Percentiles rank a stretch among this genome's conserved stretches.
Conservation (phyloP, 2,888 invertebrate species). For the Scaptomyza polygonia region DNA sequence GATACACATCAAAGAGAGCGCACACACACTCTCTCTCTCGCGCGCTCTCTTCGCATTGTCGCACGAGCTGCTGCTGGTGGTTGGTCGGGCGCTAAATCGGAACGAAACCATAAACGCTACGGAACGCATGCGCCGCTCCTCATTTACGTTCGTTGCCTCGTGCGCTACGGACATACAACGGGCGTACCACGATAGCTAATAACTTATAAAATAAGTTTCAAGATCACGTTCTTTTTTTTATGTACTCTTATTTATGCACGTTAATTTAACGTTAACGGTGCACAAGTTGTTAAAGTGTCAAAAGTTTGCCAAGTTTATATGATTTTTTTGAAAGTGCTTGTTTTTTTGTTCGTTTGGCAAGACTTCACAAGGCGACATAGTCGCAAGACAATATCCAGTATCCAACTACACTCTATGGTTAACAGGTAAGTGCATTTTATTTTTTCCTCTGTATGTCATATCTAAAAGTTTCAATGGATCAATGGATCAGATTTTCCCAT, state of each 20-base stretch:
- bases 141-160: constrained; percentile 75
- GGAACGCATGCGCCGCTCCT: constrained; percentile 41
- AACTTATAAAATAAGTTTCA: too few species aligned
- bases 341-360: neutral
- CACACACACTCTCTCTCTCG: neutral
- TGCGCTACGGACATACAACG: constrained; percentile 56
- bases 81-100: constrained; percentile 37
- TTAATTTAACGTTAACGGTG: constrained; percentile 28
- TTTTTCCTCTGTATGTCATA: constrained; percentile 13
- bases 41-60: constrained; percentile 1
- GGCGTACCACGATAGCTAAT: too few species aligned
- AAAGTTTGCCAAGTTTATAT: neutral
- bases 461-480: neutral
- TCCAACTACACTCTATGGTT: constrained; percentile 13
- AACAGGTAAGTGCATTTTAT: constrained; percentile 39
- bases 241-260: too few species aligned
- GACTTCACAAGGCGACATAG: constrained; percentile 51
- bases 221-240: neutral
- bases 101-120: constrained; percentile 46
- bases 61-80: constrained; percentile 34
- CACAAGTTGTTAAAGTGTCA: constrained; percentile 24
- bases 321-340: constrained; percentile 1
- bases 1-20: neutral
- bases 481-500: constrained; percentile 13
- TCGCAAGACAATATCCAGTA: constrained; percentile 36